Evolutionary conservation across 2,113 vertebrate genomes (phyloP), one percentile per base, ranked within the genome.

Genomic region (Microcebus tavaratra): DNA sequence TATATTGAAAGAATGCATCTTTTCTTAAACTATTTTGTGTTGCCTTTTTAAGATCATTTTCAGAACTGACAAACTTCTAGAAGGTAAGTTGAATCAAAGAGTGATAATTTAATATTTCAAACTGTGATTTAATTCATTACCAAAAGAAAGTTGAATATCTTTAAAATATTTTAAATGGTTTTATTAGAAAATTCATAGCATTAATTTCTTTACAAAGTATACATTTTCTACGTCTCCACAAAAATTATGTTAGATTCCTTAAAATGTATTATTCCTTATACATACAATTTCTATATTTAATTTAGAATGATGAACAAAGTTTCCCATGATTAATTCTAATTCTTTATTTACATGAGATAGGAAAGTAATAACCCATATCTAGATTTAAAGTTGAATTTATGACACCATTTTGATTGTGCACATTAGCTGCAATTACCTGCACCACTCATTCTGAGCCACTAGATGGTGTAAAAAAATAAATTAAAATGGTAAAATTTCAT

Each of bases 391-490:
- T 96, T 96, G 97, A 97, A 98, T 98, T 98, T 98, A 98, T 98
- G 98, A 96, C 98, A 98, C 97, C 98, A 98, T 98, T 98, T 98
- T 98, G 94, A 97, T 96, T 94, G 72, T 82, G 68, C 34, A 91
- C 96, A 98, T 97, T 85, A 59, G 45, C 68, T 42, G 61, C 96
- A 96, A 96, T 95, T 94, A 97, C 97, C 95, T 98, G 99, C 98
- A 98, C 96, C 96, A 97, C 98, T 97, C 97, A 96, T 91, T 98
- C 98, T 97, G 96, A 94, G 90, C 98, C 99, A 99, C 99, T 99
- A 99, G 99, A 98, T 99, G 99, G 99, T 98, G 98, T 98, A 98
- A 98, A 98, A 97, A 98, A 98, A 98, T 98, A 79, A 98, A 98
- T 93, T 96, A 94, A 98, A 98, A 98, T 36, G 75, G 97, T 65